phyloP scores from a whole-genome alignment of 2,113 vertebrate species.

The Arizona elegans region DNA sequence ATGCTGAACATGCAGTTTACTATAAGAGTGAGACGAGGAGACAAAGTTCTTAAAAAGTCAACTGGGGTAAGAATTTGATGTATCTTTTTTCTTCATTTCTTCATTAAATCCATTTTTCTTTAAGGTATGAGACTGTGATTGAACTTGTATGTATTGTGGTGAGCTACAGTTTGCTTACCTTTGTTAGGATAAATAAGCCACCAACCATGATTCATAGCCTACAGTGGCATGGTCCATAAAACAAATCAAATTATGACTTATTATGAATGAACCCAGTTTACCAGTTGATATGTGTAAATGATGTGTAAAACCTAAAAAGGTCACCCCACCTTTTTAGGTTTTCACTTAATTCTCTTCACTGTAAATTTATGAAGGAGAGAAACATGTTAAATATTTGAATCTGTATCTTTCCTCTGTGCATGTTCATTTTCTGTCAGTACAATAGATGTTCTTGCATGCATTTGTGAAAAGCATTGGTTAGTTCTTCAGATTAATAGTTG shows the following conservation, averaged over 20 bases:
- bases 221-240: not conserved
- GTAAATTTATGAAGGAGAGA: not conserved
- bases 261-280: not conserved
- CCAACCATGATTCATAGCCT: not conserved
- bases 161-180: not conserved
- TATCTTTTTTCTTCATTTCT: not conserved
- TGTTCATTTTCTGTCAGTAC: not conserved
- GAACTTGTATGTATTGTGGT: not conserved
- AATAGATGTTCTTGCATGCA: not conserved
- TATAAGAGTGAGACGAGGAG: slow-evolving; percentile 83
- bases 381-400: not conserved
- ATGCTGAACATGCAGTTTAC: slow-evolving; percentile 96
- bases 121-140: not conserved
- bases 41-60: slow-evolving; percentile 71
- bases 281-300: not conserved
- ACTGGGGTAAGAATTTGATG: slow-evolving; percentile 80
- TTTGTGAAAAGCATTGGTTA: not conserved
- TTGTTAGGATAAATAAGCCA: not conserved
- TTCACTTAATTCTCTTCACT: not conserved
- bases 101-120: not conserved
- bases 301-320: not conserved
- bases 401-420: not conserved
- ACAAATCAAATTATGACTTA: not conserved
- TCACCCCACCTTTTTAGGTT: not conserved
- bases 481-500: not conserved